Percentiles rank a stretch among this genome's conserved stretches.
phyloP scores from a whole-genome alignment of 2,113 vertebrate species.

The Petroica traversi region DNA sequence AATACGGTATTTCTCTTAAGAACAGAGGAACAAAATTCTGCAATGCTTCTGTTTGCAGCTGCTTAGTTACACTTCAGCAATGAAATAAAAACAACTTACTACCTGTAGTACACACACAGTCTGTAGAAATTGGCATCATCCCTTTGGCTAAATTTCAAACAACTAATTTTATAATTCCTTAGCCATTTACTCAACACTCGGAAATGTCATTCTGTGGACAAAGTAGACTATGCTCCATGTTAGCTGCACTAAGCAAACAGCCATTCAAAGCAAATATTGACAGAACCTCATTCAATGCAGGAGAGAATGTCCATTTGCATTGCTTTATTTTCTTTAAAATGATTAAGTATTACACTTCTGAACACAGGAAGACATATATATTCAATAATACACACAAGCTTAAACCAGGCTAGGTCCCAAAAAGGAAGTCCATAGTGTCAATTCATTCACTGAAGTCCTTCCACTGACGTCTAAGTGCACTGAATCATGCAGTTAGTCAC shows the following conservation, averaged over 20 bases:
- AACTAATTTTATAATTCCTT: conserved; percentile 23
- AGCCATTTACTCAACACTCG: conserved; percentile 10
- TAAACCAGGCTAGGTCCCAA: neutral
- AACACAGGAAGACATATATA: neutral
- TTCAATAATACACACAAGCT: neutral
- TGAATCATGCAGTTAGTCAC: neutral
- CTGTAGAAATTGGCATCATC: neutral
- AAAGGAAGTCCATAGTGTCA: neutral
- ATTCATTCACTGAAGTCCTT: neutral
- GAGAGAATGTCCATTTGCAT: neutral
- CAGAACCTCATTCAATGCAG: neutral
- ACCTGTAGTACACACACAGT: neutral
- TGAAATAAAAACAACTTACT: neutral
- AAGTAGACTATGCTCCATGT: neutral
- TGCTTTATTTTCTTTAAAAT: conserved; percentile 9
- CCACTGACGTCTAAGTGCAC: neutral
- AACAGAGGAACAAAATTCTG: neutral
- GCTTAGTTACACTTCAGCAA: neutral
- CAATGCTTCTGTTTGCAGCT: neutral
- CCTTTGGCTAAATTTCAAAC: neutral
- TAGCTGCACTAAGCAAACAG: conserved; percentile 7
- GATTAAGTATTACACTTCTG: neutral
- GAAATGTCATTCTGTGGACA: neutral
- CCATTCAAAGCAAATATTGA: conserved; percentile 31
- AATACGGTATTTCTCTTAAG: neutral